These are phyloP conservation scores for Dolichotis patagonum DNA, from an alignment of 2,113 vertebrate species.

Conservation along the genomic window DNA sequence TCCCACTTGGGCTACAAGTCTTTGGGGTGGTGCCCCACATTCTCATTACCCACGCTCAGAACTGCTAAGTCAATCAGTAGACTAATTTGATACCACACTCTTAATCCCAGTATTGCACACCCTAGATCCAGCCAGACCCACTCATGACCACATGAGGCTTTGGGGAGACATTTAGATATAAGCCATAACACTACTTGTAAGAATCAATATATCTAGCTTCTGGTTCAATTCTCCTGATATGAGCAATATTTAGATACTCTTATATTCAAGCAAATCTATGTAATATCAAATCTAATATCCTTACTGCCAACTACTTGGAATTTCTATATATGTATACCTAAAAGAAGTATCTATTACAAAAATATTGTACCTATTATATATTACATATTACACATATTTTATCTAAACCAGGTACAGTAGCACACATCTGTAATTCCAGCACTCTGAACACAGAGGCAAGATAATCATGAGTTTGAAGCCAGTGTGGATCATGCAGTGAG, in stretches of 20 bases:
- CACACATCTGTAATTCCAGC: no score
- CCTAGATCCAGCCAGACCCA: neutral
- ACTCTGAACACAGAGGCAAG: no score
- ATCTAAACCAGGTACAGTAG: neutral
- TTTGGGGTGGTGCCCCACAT: no score
- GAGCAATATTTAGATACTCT: neutral
- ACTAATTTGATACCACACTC: neutral
- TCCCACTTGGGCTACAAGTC: no score
- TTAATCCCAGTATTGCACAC: neutral
- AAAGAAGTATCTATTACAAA: conserved; percentile 17
- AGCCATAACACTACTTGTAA: neutral
- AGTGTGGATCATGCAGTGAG: no score
- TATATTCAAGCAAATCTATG: neutral
- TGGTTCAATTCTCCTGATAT: neutral
- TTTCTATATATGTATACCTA: neutral
- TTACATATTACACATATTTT: neutral
- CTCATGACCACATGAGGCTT: neutral
- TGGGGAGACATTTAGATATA: neutral
- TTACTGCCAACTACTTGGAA: neutral
- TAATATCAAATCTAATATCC: conserved; percentile 1
- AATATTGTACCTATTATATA: neutral
- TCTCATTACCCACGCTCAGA: no score
- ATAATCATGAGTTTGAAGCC: no score
- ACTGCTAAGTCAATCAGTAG: neutral
- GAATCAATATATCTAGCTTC: neutral